Base-by-base conservation (phyloP, 2,888 invertebrate genomes). In the Ametastegia equiseti region DNA sequence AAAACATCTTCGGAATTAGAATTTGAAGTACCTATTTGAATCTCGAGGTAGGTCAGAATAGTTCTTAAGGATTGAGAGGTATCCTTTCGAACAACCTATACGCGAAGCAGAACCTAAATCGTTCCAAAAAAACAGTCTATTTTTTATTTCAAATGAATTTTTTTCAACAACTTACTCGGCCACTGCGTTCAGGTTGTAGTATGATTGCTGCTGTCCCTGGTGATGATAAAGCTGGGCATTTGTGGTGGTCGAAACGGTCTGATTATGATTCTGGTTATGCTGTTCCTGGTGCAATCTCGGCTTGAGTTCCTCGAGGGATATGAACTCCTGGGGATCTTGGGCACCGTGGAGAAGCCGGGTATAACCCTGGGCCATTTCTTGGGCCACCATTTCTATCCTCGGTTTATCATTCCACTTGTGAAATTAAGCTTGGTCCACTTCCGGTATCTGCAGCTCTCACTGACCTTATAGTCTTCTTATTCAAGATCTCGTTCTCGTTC, bases 361-460 rank as follows among this genome's bases (percentile, higher is more conserved):
- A 82, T 89, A 90, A 84, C 89, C 86, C 85, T 89, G 89, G 54
- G 89, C 87, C 88, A 90, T 90, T 81, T 88, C 89, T 83, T 90
- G 90, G 81, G 87, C 90, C 81, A 90, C 90, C 90, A 90, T 90
- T 42, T 89, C 50, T 13, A 6, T 36, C 3, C 11, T 23, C 13
- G 7, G 23, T 15, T 47, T 5, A 45, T 71, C 23, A 36, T 30
- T 75, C 11, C 36, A 19, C 11, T 54, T 13, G 27, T 71, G 27
- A 7, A 45, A 30, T 2, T 4, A 4, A 15, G 9, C 54, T 54
- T 5, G 9, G 2, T 57, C 57, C 19, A 54, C 50, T 54, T 57
- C 50, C 75, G 36, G 19, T 19, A 19, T 5, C 63, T 11, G 67
- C 30, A 67, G 33, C 13, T n/a, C n/a, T n/a, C 50, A 23, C 19